Evolutionary conservation across 2,113 vertebrate genomes (phyloP).

Genomic region (Macquaria ambigua): DNA sequence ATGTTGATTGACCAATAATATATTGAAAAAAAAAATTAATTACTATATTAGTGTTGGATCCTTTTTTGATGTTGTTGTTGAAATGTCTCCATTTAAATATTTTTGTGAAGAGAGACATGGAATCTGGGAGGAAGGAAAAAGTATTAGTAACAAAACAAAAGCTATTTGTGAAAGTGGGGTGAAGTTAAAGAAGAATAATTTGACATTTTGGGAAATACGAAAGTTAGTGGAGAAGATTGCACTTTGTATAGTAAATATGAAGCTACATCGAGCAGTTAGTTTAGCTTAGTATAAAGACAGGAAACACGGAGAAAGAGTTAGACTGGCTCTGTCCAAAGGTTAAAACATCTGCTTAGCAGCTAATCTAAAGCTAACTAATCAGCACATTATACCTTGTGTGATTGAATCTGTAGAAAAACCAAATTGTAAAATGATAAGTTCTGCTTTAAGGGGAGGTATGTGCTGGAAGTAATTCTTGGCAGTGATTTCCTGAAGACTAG

Average conservation of each 20-base stretch:
- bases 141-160: background rate
- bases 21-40: background rate
- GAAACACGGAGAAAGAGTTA: background rate
- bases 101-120: background rate
- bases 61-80: too few species aligned
- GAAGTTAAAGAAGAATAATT: background rate
- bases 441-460: background rate
- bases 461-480: background rate
- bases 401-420: background rate
- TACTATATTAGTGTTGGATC: background rate
- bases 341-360: background rate
- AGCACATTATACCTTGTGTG: background rate
- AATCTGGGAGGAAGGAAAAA: background rate
- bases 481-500: background rate
- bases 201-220: background rate
- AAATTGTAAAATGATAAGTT: background rate
- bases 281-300: background rate
- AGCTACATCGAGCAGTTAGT: background rate
- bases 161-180: background rate
- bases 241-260: background rate
- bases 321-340: background rate
- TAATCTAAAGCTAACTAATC: background rate
- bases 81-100: background rate
- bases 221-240: background rate
- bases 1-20: background rate